Conservation (phyloP, 2,888 invertebrate species). For the Sepioteuthis lessoniana region DNA sequence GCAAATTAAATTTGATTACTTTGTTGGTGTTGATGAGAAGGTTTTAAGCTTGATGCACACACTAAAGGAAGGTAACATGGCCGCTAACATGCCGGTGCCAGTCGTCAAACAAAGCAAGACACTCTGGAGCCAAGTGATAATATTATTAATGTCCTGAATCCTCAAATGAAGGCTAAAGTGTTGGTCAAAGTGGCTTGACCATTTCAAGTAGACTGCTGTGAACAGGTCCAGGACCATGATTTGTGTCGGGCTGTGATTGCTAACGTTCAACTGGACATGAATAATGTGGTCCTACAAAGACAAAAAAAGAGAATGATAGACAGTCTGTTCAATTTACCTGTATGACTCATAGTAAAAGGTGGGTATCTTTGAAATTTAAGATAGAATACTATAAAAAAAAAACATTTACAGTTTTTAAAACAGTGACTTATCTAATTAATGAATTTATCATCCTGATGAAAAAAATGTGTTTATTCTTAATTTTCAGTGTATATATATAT, state of each 20-base stretch:
- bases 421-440: no score
- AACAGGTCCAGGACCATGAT: conserved; percentile 40
- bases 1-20: neutral
- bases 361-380: neutral
- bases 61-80: conserved; percentile 39
- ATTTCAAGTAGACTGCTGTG: conserved; percentile 43
- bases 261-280: conserved; percentile 40
- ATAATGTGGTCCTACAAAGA: conserved; percentile 15
- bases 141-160: conserved; percentile 38
- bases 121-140: neutral
- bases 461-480: no score
- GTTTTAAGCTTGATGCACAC: conserved; percentile 37
- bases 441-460: no score
- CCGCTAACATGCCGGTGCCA: neutral
- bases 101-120: conserved; percentile 37
- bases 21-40: neutral
- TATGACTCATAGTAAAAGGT: neutral
- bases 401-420: neutral
- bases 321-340: no score
- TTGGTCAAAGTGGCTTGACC: conserved; percentile 39
- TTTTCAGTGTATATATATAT: no score
- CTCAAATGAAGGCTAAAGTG: conserved; percentile 8
- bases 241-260: conserved; percentile 37
- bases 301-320: neutral
- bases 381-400: neutral